Evolutionary conservation across 2,113 vertebrate species (phyloP), one percentile per base, ranked within the genome.

Genomic region (Xiphophorus maculatus): DNA sequence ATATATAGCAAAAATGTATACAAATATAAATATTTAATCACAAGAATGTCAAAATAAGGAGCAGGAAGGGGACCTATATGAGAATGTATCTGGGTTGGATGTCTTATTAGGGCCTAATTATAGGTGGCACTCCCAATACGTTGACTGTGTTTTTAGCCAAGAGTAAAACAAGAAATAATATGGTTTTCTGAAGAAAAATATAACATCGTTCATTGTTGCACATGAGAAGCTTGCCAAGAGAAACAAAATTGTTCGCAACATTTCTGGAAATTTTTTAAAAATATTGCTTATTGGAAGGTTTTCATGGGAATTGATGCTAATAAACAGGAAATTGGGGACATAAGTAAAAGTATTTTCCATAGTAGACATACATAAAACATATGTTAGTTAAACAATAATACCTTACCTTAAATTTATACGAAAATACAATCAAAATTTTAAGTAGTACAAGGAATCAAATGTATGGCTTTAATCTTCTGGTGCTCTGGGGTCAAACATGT

Each of bases 1-100:
- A 90, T 87, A 92, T 48, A 92, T 87, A 84, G 80, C 69, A 83
- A 88, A 48, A 65, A 88, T 80, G 88, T 91, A 76, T 88, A 88
- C 84, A 66, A 86, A 85, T 82, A 84, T 89, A 88, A 61, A 80
- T 91, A 91, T 93, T 88, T 93, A 89, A 92, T 91, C 89, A 60
- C 80, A 77, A 88, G 89, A 93, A 91, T 92, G 89, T 90, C 87
- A 83, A 68, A 74, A 63, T 83, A 82, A 83, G 77, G 51, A 81
- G 84, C 74, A 35, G 74, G 48, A 63, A 28, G 42, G 67, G 76
- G 62, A 66, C 60, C 42, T 88, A 65, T 78, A 70, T 69, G 77
- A 74, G 84, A 87, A 91, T 91, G 83, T 92, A 76, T 68, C 79
- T 76, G 27, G 58, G 40, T 69, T 48, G 86, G 79, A 79, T 72